Conservation (phyloP, 2,113 vertebrate species). For the Campylomormyrus numenius region DNA sequence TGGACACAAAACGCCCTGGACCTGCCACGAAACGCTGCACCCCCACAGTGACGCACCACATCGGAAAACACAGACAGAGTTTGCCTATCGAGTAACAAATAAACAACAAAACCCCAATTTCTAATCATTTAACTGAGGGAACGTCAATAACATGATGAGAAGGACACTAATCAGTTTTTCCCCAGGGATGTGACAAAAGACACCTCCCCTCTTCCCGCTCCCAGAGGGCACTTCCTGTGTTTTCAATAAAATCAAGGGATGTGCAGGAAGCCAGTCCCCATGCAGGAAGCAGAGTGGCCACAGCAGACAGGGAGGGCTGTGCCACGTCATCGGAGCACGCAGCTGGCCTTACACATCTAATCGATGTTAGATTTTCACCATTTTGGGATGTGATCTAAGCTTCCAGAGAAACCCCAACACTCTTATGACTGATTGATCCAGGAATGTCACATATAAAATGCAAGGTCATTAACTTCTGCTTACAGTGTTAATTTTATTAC, state of each 20-base stretch:
- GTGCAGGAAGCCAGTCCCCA: slow-evolving; percentile 51
- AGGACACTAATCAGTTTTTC: background rate
- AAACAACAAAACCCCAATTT: background rate
- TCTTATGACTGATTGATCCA: background rate
- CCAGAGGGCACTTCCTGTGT: slow-evolving; percentile 46
- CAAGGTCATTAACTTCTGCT: background rate
- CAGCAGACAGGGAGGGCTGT: slow-evolving; percentile 28
- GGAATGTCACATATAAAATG: slow-evolving; percentile 7
- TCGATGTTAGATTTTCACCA: slow-evolving; percentile 10
- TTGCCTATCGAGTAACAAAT: background rate
- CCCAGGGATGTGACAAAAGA: background rate
- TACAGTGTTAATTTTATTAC: background rate
- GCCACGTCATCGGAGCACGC: slow-evolving; percentile 4
- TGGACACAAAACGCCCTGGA: background rate
- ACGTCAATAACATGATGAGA: background rate
- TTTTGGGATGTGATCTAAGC: background rate
- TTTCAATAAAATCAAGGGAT: slow-evolving; percentile 41
- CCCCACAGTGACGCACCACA: background rate
- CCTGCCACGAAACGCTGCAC: background rate
- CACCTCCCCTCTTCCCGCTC: slow-evolving; percentile 41
- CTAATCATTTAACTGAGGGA: background rate
- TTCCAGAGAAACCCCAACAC: background rate
- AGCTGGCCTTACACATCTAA: slow-evolving; percentile 41
- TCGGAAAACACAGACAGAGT: background rate
- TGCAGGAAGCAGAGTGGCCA: slow-evolving; percentile 56